A percentile compares a stretch with the other conserved stretches of the same genome.
phyloP scores from a whole-genome alignment of 2,888 invertebrate species.

The Xanthorhoe designata region DNA sequence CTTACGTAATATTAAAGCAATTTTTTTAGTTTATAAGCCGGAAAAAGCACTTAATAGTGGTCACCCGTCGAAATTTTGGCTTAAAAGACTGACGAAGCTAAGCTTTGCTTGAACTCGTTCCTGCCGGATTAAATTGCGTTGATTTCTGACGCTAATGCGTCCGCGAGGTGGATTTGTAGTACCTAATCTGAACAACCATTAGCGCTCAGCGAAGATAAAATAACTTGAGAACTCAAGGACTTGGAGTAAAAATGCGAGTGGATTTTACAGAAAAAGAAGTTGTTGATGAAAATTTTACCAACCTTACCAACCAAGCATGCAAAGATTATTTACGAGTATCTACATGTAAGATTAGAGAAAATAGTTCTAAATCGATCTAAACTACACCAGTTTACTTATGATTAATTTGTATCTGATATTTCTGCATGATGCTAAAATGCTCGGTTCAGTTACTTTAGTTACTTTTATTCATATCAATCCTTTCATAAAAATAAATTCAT shows the following conservation, averaged over 20 bases:
- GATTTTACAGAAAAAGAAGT: background rate
- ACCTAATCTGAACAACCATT: slow-evolving; percentile 1
- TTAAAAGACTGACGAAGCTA: background rate
- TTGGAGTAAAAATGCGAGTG: background rate
- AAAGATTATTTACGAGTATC: no score
- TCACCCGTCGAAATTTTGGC: background rate
- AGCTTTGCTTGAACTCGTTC: background rate
- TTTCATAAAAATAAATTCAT: no score
- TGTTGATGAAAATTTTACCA: background rate
- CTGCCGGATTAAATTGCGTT: background rate
- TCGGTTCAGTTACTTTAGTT: no score
- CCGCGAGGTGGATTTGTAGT: background rate
- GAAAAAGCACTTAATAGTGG: background rate
- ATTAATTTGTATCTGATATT: no score
- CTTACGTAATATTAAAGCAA: no score
- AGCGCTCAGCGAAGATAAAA: background rate
- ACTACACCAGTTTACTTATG: no score
- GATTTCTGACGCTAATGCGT: background rate
- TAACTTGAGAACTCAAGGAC: slow-evolving; percentile 1
- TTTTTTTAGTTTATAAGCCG: background rate
- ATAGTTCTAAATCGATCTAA: no score
- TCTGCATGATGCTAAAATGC: no score
- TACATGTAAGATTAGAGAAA: no score
- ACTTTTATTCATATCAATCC: no score
- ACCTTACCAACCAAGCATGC: background rate